Evolutionary conservation across 2,113 vertebrate genomes (phyloP).

Genomic region (Morone saxatilis): DNA sequence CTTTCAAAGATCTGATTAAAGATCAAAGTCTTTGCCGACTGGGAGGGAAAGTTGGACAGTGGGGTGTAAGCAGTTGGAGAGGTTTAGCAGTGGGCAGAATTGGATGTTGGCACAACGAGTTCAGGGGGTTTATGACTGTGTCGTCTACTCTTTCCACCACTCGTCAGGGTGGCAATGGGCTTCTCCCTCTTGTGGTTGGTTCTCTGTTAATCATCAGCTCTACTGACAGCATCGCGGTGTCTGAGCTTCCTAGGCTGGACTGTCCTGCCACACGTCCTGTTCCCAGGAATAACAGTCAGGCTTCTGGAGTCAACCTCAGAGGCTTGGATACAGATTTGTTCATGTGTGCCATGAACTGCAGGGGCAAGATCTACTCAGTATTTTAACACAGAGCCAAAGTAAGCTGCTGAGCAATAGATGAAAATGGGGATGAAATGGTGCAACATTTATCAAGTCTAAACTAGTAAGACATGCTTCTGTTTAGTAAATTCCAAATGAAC

Average conservation of each 20-base stretch:
- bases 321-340: constrained; percentile 13
- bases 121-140: constrained; percentile 63
- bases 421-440: constrained; percentile 20
- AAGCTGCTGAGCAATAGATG: constrained; percentile 6
- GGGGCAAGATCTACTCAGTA: constrained; percentile 5
- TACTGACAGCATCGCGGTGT: constrained; percentile 37
- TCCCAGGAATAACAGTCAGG: constrained; percentile 40
- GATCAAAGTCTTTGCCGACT: constrained; percentile 22
- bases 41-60: constrained; percentile 12
- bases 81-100: neutral
- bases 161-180: constrained; percentile 47
- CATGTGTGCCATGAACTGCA: constrained; percentile 23
- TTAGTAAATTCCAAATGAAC: constrained; percentile 10
- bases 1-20: constrained; percentile 30
- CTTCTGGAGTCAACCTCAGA: constrained; percentile 24
- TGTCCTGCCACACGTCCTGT: constrained; percentile 38
- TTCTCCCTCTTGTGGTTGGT: constrained; percentile 47
- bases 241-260: constrained; percentile 32
- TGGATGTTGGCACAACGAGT: constrained; percentile 40
- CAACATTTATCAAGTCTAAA: constrained; percentile 15
- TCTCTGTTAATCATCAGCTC: constrained; percentile 63
- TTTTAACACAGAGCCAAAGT: constrained; percentile 20
- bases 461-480: neutral
- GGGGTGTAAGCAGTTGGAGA: neutral
- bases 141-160: constrained; percentile 32